Conservation (phyloP, 2,113 vertebrate species). For the Glareola pratincola region DNA sequence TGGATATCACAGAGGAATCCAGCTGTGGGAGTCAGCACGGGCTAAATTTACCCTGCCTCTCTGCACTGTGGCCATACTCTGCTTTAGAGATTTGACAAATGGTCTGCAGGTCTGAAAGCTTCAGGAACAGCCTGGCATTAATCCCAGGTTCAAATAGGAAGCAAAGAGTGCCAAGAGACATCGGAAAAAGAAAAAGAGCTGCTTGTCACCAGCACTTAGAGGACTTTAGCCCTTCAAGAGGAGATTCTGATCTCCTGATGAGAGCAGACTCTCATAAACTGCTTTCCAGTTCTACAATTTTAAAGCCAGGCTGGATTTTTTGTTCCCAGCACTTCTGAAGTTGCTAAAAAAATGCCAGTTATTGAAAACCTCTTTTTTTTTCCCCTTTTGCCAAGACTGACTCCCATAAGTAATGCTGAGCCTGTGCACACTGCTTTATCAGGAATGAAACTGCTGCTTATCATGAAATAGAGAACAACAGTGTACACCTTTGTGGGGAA, state of each 20-base stretch:
- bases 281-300: background rate
- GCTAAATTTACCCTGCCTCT: slow-evolving; percentile 20
- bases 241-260: background rate
- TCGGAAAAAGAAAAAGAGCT: background rate
- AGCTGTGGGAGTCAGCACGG: background rate
- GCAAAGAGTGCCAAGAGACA: background rate
- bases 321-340: background rate
- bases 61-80: background rate
- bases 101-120: background rate
- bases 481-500: background rate
- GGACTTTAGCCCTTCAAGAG: background rate
- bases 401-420: background rate
- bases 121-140: slow-evolving; percentile 26
- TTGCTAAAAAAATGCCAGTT: background rate
- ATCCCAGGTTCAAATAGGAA: slow-evolving; percentile 23
- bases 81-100: slow-evolving; percentile 23
- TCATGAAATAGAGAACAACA: background rate
- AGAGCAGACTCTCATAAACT: background rate
- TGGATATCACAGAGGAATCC: background rate
- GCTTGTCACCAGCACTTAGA: background rate
- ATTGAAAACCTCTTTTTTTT: background rate
- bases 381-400: background rate
- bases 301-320: background rate
- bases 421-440: background rate
- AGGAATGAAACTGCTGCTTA: background rate